Percentiles rank a stretch among this genome's conserved stretches.
phyloP scores from a whole-genome alignment of 92 coral and sea anemone species.

The Actinernus sp. region DNA sequence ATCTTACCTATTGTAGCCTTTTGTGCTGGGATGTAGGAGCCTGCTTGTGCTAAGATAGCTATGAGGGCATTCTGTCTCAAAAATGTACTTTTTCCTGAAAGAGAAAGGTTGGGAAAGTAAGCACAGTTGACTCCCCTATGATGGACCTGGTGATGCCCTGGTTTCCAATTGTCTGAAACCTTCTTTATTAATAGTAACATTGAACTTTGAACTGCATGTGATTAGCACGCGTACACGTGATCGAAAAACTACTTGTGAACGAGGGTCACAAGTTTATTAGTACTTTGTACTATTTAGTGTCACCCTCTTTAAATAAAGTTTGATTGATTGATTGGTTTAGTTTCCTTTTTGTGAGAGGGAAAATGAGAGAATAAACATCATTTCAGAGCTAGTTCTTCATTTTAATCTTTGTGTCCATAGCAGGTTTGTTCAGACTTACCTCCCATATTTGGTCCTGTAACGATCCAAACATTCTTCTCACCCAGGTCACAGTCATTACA shows the following conservation, averaged over 20 bases:
- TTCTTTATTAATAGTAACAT: too few relatives aligned
- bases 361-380: neutral
- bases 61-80: slow-evolving; percentile 84
- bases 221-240: neutral
- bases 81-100: slow-evolving; percentile 85
- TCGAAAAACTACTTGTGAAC: neutral
- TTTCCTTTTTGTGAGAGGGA: neutral
- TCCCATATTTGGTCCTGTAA: slow-evolving; percentile 93
- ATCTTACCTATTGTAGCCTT: slow-evolving; percentile 76
- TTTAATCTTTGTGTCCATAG: neutral
- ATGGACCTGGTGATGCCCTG: too few relatives aligned
- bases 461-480: slow-evolving; percentile 78
- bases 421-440: slow-evolving; percentile 44
- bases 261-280: too few relatives aligned
- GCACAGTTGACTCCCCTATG: too few relatives aligned
- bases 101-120: too few relatives aligned
- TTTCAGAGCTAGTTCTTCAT: neutral
- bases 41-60: slow-evolving; percentile 84
- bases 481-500: slow-evolving; percentile 76
- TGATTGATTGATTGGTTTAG: too few relatives aligned
- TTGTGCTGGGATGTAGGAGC: slow-evolving; percentile 84
- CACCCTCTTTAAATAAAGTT: too few relatives aligned
- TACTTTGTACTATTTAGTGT: too few relatives aligned
- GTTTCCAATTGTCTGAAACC: too few relatives aligned
- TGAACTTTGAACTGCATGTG: neutral